These are phyloP conservation scores for Taphrorychus bicolor DNA, from an alignment of 2,888 invertebrate genomes.

Conservation along the genomic window DNA sequence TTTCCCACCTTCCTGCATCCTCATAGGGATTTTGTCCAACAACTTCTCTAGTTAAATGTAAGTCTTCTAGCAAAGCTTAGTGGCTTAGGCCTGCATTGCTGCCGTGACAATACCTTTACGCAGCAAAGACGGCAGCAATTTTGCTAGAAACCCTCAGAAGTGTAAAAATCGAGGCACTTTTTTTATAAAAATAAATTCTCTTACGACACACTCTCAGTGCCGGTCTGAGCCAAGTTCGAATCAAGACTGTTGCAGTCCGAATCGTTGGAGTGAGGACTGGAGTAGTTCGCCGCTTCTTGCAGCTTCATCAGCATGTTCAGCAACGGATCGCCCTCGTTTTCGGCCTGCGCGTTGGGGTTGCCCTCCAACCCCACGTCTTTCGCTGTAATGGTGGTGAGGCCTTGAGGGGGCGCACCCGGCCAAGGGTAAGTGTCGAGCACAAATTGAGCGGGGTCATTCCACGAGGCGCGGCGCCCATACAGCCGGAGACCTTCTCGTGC, in stretches of 20 bases:
- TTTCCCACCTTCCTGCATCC: no score
- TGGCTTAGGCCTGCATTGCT: no score
- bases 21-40: no score
- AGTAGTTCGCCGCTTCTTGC: constrained; percentile 94
- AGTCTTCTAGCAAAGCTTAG: no score
- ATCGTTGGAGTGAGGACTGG: constrained; percentile 89
- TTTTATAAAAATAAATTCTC: background rate
- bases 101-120: no score
- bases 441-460: constrained; percentile 94
- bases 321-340: constrained; percentile 87
- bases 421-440: constrained; percentile 94
- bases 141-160: no score
- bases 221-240: constrained; percentile 73
- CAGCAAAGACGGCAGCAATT: no score
- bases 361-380: constrained; percentile 93
- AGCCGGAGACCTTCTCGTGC: constrained; percentile 92
- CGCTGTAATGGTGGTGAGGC: constrained; percentile 80
- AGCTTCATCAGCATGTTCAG: constrained; percentile 95
- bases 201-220: constrained; percentile 56
- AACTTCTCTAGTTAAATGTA: no score
- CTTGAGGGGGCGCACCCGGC: constrained; percentile 71
- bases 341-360: constrained; percentile 65
- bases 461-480: constrained; percentile 83
- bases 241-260: constrained; percentile 88
- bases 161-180: constrained; percentile 3